Percentiles rank a stretch among this genome's conserved stretches.
Conservation (phyloP, 2,888 invertebrate species). For the Polymixis lichenea region DNA sequence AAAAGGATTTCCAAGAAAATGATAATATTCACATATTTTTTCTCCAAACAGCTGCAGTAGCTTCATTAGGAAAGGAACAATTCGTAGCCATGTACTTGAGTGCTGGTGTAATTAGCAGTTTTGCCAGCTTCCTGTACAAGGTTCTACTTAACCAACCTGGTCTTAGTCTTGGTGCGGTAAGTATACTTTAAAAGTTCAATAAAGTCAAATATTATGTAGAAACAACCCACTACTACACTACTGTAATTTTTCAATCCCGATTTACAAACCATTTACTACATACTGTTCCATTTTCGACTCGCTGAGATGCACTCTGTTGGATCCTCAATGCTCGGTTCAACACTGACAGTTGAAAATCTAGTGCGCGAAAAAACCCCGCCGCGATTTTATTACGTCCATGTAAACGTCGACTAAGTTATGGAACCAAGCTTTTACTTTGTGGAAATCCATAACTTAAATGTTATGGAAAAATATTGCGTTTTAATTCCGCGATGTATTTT, state of each 20-base stretch:
- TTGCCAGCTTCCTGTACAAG: conserved; percentile 96
- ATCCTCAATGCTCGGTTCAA: too few relatives aligned
- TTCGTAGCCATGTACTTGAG: conserved; percentile 97
- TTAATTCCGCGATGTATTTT: too few relatives aligned
- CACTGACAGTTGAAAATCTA: too few relatives aligned
- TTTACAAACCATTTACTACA: neutral
- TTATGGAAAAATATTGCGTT: neutral
- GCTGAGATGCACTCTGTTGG: too few relatives aligned
- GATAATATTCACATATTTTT: conserved; percentile 8
- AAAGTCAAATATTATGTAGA: too few relatives aligned
- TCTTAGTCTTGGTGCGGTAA: conserved; percentile 97
- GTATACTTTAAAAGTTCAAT: conserved; percentile 74
- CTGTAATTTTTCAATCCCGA: too few relatives aligned
- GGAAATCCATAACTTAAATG: neutral
- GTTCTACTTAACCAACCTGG: conserved; percentile 92
- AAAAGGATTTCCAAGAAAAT: neutral
- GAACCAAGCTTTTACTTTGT: neutral
- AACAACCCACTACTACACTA: neutral
- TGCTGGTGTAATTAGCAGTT: conserved; percentile 96
- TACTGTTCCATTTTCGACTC: neutral
- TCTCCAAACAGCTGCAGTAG: conserved; percentile 91
- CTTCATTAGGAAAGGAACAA: conserved; percentile 96
- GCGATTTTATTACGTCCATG: too few relatives aligned
- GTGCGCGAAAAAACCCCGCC: too few relatives aligned
- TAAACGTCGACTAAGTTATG: neutral